phyloP scores from a whole-genome alignment of 2,113 vertebrate genomes.

The Nerophis ophidion region DNA sequence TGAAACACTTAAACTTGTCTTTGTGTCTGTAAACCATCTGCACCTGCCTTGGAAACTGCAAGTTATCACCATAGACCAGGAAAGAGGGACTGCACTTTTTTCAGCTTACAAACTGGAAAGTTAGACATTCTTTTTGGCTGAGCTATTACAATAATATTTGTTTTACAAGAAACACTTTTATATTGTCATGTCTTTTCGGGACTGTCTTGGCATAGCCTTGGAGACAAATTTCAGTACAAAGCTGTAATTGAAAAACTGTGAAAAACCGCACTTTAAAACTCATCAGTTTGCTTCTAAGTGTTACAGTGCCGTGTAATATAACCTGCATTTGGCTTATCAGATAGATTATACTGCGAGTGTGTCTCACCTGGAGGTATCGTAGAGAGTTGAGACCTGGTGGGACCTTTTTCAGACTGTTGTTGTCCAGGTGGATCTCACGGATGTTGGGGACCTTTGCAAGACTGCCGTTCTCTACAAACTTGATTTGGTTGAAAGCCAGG shows the following conservation, averaged over 20 bases:
- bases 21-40: background rate
- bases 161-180: background rate
- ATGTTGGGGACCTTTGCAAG: constrained; percentile 80
- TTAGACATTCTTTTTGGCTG: background rate
- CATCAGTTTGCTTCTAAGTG: no score
- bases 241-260: background rate
- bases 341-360: background rate
- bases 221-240: background rate
- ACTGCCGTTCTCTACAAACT: constrained; percentile 90
- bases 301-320: no score
- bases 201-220: background rate
- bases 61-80: background rate
- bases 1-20: background rate
- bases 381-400: constrained; percentile 82
- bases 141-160: background rate
- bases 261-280: no score
- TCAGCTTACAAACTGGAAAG: constrained; percentile 1
- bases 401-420: constrained; percentile 87
- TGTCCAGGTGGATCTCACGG: constrained; percentile 88
- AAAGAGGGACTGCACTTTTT: constrained; percentile 1
- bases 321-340: background rate
- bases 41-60: background rate
- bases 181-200: background rate
- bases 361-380: constrained; percentile 87
- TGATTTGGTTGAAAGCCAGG: constrained; percentile 89